These are phyloP conservation scores for zebrafish (Danio rerio) DNA, from an alignment of 2,113 vertebrate genomes.

Conservation along the genomic window DNA sequence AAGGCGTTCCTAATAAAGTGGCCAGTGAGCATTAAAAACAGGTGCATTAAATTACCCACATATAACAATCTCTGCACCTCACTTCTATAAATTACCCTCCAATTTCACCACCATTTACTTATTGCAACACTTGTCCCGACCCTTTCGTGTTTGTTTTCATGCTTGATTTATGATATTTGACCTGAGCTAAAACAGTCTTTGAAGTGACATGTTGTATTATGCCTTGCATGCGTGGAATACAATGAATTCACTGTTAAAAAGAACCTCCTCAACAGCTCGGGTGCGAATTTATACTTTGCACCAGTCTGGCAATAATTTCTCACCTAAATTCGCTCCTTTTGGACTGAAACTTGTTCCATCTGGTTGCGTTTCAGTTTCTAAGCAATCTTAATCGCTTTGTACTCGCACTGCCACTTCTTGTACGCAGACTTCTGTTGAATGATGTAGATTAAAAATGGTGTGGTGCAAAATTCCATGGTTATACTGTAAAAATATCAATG, in stretches of 20 bases:
- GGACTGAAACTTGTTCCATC: slow-evolving; percentile 36
- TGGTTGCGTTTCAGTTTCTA: slow-evolving; percentile 36
- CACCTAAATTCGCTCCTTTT: slow-evolving; percentile 29
- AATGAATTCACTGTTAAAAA: slow-evolving; percentile 38
- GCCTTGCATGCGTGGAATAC: not conserved
- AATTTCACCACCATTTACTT: not conserved
- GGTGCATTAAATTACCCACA: not conserved
- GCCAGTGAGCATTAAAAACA: not conserved
- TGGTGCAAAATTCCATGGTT: not conserved
- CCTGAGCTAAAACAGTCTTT: slow-evolving; percentile 31
- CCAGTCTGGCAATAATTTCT: slow-evolving; percentile 45
- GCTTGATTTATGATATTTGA: slow-evolving; percentile 37
- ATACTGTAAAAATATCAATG: too few species aligned
- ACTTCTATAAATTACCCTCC: not conserved
- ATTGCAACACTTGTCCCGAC: not conserved
- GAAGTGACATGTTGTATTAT: slow-evolving; percentile 33
- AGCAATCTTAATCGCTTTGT: slow-evolving; percentile 25
- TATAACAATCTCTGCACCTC: not conserved
- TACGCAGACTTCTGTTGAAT: not conserved
- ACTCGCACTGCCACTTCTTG: not conserved
- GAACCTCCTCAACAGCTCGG: slow-evolving; percentile 36
- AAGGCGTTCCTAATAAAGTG: too few species aligned
- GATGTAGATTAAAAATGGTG: slow-evolving; percentile 3
- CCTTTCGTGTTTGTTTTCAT: slow-evolving; percentile 14
- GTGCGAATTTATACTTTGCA: slow-evolving; percentile 38